Percentiles rank a stretch among this genome's conserved stretches.
phyloP scores from a whole-genome alignment of 2,797 vertebrate species.

The Parotocinclus haroldoi region DNA sequence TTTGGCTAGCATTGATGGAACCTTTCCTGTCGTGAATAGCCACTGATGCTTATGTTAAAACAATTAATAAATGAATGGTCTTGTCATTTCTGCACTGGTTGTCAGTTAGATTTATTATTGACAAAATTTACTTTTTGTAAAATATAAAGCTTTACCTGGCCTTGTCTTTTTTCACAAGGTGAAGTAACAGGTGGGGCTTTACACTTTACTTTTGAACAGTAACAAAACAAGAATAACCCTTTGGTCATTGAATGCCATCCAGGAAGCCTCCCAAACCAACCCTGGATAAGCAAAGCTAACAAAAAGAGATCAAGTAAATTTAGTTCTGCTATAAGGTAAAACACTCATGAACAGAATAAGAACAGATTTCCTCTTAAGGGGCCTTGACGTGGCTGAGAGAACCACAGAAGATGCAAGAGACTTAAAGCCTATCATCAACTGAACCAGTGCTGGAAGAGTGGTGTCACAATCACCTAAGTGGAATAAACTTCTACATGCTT shows the following conservation, averaged over 20 bases:
- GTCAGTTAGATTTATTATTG: no score
- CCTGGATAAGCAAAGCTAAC: slow-evolving; percentile 40
- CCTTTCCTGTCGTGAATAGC: no score
- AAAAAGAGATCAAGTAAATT: slow-evolving; percentile 58
- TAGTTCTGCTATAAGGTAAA: slow-evolving; percentile 60
- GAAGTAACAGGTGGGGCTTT: no score
- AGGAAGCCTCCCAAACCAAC: slow-evolving; percentile 37
- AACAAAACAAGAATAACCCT: slow-evolving; percentile 38
- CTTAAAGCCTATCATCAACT: slow-evolving; percentile 48
- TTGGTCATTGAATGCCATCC: slow-evolving; percentile 33
- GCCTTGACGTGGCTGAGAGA: slow-evolving; percentile 39
- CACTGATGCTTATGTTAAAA: no score
- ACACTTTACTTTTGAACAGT: slow-evolving; percentile 26
- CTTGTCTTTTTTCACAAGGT: no score
- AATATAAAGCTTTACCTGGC: no score
- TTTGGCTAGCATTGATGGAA: no score
- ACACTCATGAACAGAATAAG: slow-evolving; percentile 58
- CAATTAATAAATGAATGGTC: no score
- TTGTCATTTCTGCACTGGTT: no score
- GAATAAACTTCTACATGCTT: slow-evolving; percentile 42
- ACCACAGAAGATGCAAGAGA: slow-evolving; percentile 48
- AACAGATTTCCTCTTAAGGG: slow-evolving; percentile 38
- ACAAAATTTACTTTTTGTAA: no score
- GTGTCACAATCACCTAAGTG: slow-evolving; percentile 62
- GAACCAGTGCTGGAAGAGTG: slow-evolving; percentile 53